Base-by-base conservation (phyloP, 2,797 vertebrate species). In the Oryzias dopingdopingensis region DNA sequence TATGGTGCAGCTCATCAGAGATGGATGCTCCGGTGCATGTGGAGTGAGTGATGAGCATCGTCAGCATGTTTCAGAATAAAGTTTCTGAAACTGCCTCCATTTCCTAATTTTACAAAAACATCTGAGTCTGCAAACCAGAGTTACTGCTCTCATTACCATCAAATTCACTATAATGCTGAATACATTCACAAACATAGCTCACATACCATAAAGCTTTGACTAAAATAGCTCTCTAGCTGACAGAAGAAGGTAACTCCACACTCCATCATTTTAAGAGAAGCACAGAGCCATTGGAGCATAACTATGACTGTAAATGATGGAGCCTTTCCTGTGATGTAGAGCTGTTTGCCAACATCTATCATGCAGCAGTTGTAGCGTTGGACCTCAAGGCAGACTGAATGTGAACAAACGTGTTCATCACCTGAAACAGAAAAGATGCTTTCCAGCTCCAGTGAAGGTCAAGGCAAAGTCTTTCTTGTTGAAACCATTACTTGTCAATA, bases 51-150 rank as follows among this genome's bases (percentile, higher is more conserved):
- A 83, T 75, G 74, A 71, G 59, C 59, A 52, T 43, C 58, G 66
- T 74, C 74, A 70, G 56, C 49, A 46, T 62, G 73, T 78, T 81
- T 86, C 70, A 67, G 71, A 59, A 42, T n/a, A 69, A 74, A 74
- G 66, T 79, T 79, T 61, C n/a, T 50, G 2, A 76, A 71, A 62
- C 48, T 63, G 54, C 55, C 60, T 52, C 57, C 64, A 68, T 60
- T 50, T 15, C 2, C 16, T 15, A 61, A 49, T 24, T 59, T 67
- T 55, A 66, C 32, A 14, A 6, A 46, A 65, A 59, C 2, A 6
- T 51, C 20, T 42, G 24, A 41, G 18, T 16, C 20, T 66, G 59
- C 42, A 52, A 52, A 50, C 16, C 42, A 23, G 10, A n/a, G 14
- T 57, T 67, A 70, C 18, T 44, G 47, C 51, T 26, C 18, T 46